Evolutionary conservation across 2,888 invertebrate species (phyloP), one percentile per base, ranked within the genome.

Genomic region (Acrocera orbiculus): DNA sequence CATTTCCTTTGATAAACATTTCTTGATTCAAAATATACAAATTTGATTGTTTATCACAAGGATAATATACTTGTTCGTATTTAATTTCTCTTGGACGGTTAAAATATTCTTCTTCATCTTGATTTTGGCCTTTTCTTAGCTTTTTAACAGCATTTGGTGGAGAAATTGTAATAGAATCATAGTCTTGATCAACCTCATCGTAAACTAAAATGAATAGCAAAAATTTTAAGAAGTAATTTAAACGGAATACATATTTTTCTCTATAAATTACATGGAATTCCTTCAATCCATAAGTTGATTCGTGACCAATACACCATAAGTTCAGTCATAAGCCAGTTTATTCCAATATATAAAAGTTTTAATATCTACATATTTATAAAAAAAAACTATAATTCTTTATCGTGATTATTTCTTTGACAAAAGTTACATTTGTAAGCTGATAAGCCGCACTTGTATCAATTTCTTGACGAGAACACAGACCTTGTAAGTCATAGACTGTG

Each of bases 401-500:
- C n/a, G n/a, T n/a, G n/a, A n/a, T n/a, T n/a, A n/a, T n/a, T n/a
- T n/a, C n/a, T n/a, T n/a, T n/a, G n/a, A n/a, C n/a, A n/a, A n/a
- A n/a, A n/a, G 48, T 51, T 44, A 58, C 58, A 40, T 55, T 51
- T 14, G 53, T 30, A 2, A 56, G 30, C 4, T 41, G 40, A 31
- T 46, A 46, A 16, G 43, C 54, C 43, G 55, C 53, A 45, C 54
- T 64, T 14, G 45, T 46, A 4, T 45, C 42, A 16, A 47, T 48
- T 15, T 56, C 55, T 3, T 56, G 53, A 33, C 64, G 62, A 34
- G 64, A 59, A 49, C 89, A 89, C 20, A 82, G 62, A 2, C 76
- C 83, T 56, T 90, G 89, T 50, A 82, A 86, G 55, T 90, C 87
- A 48, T 76, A 86, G 30, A 89, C 72, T 19, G 73, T 70, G 1